Evolutionary conservation across 2,888 invertebrate genomes (phyloP).

Genomic region (Drosophila hawaiiensis): DNA sequence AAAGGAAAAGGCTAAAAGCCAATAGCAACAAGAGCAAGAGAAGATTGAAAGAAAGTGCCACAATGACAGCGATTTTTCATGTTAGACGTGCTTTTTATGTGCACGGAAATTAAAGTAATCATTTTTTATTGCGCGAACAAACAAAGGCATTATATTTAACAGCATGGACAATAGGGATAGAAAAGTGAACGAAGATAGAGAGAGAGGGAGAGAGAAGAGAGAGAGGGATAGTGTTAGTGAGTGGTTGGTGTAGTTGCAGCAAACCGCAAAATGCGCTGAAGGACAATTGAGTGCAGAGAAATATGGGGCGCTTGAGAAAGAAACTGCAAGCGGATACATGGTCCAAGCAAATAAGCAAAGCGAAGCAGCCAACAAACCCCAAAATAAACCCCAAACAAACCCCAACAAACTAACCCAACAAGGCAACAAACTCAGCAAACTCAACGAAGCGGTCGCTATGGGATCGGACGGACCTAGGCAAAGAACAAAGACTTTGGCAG

Average conservation of each 20-base stretch:
- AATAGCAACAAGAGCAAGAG: background rate
- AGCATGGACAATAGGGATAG: conserved; percentile 26
- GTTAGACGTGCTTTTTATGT: conserved; percentile 75
- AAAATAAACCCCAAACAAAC: conserved; percentile 17
- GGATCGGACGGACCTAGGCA: conserved; percentile 53
- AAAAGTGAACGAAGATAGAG: background rate
- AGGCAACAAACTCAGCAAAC: conserved; percentile 5
- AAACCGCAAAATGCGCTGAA: conserved; percentile 72
- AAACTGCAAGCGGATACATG: conserved; percentile 58
- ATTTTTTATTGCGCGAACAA: conserved; percentile 80
- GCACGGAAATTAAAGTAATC: conserved; percentile 80
- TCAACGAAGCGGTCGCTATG: conserved; percentile 34
- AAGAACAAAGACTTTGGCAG: conserved; percentile 81
- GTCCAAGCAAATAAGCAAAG: conserved; percentile 54
- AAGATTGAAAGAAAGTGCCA: conserved; percentile 44
- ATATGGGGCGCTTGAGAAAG: conserved; percentile 70
- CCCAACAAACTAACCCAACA: conserved; percentile 2
- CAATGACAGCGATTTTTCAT: conserved; percentile 76
- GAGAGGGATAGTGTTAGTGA: background rate
- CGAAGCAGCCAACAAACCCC: conserved; percentile 18
- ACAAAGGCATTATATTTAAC: conserved; percentile 80
- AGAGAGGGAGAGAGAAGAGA: background rate
- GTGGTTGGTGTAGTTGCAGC: conserved; percentile 21
- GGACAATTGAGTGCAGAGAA: conserved; percentile 77
- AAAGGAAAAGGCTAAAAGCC: background rate